Evolutionary conservation across 2,888 invertebrate genomes (phyloP).

Genomic region (Spodoptera littoralis): DNA sequence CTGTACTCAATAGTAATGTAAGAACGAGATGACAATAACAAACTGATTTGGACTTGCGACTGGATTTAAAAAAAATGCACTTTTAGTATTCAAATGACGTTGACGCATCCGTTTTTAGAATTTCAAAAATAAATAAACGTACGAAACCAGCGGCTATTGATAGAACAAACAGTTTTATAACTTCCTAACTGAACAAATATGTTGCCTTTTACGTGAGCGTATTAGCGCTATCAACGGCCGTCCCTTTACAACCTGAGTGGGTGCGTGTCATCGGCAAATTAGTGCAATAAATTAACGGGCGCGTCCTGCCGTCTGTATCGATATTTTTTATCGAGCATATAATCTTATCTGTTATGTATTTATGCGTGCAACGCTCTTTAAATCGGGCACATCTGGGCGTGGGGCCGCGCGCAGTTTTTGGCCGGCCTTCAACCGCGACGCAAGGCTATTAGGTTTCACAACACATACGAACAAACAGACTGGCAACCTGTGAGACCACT

Average conservation of each 20-base stretch:
- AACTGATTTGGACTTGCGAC: constrained; percentile 61
- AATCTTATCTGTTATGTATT: constrained; percentile 72
- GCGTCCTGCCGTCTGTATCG: constrained; percentile 51
- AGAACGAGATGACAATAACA: constrained; percentile 67
- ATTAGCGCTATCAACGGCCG: constrained; percentile 57
- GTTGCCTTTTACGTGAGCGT: constrained; percentile 54
- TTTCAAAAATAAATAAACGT: constrained; percentile 81
- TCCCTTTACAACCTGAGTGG: constrained; percentile 52
- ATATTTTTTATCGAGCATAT: constrained; percentile 54
- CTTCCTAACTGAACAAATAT: constrained; percentile 79
- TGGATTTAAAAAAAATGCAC: constrained; percentile 74
- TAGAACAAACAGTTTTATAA: constrained; percentile 82
- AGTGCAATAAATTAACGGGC: constrained; percentile 48
- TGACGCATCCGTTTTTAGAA: constrained; percentile 87
- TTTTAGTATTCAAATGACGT: constrained; percentile 87
- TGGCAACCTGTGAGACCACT: constrained; percentile 64
- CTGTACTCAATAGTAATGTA: constrained; percentile 45
- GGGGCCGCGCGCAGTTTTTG: constrained; percentile 73
- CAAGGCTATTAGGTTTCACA: constrained; percentile 84
- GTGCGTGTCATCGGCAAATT: constrained; percentile 53
- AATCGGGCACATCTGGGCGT: constrained; percentile 69
- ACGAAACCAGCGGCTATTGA: constrained; percentile 72
- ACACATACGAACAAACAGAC: constrained; percentile 74
- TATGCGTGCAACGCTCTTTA: constrained; percentile 72
- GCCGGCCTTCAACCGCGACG: constrained; percentile 83